Conservation (phyloP, 2,797 vertebrate genomes). For the Macrochelys suwanniensis region DNA sequence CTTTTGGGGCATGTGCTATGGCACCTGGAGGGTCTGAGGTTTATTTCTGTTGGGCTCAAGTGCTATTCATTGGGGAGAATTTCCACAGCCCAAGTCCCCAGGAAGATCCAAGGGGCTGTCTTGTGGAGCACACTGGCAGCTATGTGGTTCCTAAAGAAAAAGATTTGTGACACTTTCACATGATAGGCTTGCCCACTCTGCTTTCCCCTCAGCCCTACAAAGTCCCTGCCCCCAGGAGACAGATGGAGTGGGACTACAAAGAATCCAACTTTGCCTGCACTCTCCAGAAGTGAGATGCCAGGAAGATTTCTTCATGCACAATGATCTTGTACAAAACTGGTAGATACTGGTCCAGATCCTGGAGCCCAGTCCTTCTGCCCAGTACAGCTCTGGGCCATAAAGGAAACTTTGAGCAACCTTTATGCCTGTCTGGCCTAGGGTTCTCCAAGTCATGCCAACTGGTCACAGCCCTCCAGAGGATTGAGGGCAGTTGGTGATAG, state of each 20-base stretch:
- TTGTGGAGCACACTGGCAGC: neutral
- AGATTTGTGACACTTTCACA: neutral
- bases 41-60: neutral
- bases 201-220: neutral
- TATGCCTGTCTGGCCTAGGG: neutral
- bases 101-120: neutral
- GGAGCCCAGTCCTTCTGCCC: neutral
- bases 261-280: neutral
- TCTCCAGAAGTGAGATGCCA: neutral
- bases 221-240: neutral
- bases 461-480: neutral
- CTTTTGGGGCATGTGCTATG: neutral
- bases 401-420: neutral
- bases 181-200: accelerated
- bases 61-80: neutral
- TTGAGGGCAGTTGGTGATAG: neutral
- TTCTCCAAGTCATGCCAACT: neutral
- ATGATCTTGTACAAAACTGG: neutral
- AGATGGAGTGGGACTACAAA: neutral
- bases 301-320: neutral
- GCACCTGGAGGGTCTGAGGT: neutral
- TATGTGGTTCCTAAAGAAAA: neutral
- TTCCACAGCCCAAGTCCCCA: neutral
- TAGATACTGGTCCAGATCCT: neutral
- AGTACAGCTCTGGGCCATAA: neutral